Evolutionary conservation across 1,140 invertebrate species (phyloP).

Genomic region (Caenorhabditis brenneri): DNA sequence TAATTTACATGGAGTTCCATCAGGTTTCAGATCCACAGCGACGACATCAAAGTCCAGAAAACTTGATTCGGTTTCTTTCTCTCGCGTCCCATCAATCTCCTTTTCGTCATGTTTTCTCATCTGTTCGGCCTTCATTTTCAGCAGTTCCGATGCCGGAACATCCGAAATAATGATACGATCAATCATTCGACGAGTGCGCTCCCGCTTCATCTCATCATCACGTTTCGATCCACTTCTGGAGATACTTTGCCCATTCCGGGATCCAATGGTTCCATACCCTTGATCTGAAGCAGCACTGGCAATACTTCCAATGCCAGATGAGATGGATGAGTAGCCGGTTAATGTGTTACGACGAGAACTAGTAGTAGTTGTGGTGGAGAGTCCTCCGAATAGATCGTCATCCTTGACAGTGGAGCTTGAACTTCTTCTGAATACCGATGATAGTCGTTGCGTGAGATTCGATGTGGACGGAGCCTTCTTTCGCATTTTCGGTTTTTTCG

Average conservation of each 20-base stretch:
- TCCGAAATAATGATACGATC: conserved; percentile 18
- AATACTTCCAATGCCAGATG: conserved; percentile 4
- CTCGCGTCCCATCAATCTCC: neutral
- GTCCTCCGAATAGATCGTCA: neutral
- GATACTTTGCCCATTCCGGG: neutral
- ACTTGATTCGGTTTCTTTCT: neutral
- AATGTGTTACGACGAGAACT: conserved; percentile 9
- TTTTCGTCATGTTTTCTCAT: neutral
- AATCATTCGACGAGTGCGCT: neutral
- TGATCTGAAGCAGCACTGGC: conserved; percentile 7
- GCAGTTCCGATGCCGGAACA: neutral
- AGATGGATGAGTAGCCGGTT: neutral
- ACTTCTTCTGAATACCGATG: neutral
- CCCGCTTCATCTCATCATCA: neutral
- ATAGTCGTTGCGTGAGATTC: neutral
- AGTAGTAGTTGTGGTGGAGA: no score
- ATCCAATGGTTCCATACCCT: neutral
- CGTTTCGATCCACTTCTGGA: neutral
- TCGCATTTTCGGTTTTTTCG: neutral
- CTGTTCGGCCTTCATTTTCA: neutral
- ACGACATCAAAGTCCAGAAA: conserved; percentile 4
- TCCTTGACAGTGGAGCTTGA: neutral
- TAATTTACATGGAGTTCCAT: neutral
- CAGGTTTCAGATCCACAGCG: neutral
- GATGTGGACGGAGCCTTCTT: conserved; percentile 5